Evolutionary conservation across 2,113 vertebrate genomes (phyloP).

Genomic region (Sakesphorus luctuosus): DNA sequence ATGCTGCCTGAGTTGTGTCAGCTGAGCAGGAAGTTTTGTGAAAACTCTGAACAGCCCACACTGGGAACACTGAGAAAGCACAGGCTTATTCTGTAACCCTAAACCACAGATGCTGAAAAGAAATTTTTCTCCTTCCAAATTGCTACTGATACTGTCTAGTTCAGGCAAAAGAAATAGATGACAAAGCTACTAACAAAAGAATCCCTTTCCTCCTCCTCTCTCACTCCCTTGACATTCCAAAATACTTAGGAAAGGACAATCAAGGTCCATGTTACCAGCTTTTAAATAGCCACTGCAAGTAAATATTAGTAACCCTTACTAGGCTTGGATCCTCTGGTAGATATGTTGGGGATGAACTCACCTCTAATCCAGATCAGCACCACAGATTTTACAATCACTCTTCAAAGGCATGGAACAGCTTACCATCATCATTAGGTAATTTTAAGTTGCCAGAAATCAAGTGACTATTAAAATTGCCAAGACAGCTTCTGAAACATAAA

Average conservation of each 20-base stretch:
- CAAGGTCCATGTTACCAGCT: not conserved
- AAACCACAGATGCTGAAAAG: not conserved
- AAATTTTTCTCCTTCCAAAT: not conserved
- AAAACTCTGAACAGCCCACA: not conserved
- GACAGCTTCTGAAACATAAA: not conserved
- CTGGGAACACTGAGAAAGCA: not conserved
- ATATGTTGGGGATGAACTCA: rapidly evolving
- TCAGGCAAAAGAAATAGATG: not conserved
- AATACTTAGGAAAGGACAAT: not conserved
- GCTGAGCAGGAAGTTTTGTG: not conserved
- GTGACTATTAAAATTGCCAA: not conserved
- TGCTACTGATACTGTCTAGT: not conserved
- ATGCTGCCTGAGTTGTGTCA: not conserved
- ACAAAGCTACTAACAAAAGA: not conserved
- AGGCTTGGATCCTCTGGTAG: not conserved
- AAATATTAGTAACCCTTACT: not conserved
- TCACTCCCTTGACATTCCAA: not conserved
- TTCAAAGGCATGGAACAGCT: not conserved
- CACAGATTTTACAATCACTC: not conserved
- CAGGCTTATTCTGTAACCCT: not conserved
- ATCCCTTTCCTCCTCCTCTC: not conserved
- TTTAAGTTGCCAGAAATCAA: not conserved
- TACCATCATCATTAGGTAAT: not conserved
- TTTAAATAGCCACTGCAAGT: not conserved
- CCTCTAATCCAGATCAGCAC: not conserved